Conservation (phyloP, 2,113 vertebrate genomes). For the Cisticola juncidis region DNA sequence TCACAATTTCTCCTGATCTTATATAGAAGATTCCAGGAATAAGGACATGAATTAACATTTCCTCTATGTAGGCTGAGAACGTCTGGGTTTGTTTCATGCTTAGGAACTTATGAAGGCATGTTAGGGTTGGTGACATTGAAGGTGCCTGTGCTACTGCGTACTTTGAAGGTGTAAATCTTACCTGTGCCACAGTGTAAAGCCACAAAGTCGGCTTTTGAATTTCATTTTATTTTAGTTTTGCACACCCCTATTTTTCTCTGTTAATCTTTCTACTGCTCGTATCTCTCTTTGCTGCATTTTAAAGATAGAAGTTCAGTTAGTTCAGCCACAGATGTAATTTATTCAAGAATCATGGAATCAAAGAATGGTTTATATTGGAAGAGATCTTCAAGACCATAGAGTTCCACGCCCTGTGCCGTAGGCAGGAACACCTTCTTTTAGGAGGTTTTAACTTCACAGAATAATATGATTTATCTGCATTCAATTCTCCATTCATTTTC, state of each 20-base stretch:
- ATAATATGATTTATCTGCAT: not conserved
- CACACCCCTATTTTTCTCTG: not conserved
- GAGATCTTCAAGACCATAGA: not conserved
- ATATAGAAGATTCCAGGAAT: not conserved
- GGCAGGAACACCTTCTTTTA: not conserved
- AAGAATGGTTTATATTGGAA: not conserved
- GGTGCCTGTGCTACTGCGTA: not conserved
- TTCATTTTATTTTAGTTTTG: not conserved
- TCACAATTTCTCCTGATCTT: not conserved
- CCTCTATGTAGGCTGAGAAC: no score
- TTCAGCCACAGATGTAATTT: not conserved
- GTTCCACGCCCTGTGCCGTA: fast-evolving
- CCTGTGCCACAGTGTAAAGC: not conserved
- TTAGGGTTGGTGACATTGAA: not conserved
- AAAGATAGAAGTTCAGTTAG: not conserved
- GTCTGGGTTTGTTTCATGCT: not conserved
- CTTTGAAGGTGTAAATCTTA: not conserved
- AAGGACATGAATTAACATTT: not conserved
- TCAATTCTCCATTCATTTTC: not conserved
- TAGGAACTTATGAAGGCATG: fast-evolving
- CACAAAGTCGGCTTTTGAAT: not conserved
- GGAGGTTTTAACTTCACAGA: not conserved
- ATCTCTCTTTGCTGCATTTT: not conserved
- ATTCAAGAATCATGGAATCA: not conserved
- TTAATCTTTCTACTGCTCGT: fast-evolving